Percentiles rank a stretch among this genome's conserved stretches.
Conservation (phyloP, 2,888 invertebrate species). For the Agonopterix alstromeriana region DNA sequence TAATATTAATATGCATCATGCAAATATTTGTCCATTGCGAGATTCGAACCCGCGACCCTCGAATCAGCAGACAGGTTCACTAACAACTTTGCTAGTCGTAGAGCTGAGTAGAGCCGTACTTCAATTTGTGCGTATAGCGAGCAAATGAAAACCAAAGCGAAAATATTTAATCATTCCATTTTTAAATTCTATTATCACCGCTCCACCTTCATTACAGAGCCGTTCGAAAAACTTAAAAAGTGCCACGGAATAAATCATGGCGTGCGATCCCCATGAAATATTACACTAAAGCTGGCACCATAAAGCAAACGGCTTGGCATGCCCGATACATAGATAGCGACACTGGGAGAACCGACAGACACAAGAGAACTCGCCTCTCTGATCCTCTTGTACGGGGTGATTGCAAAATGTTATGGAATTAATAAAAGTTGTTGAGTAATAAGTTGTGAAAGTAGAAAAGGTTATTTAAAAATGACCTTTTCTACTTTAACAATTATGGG, state of each 20-base stretch:
- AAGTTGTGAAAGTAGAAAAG: too few species aligned
- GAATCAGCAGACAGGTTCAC: too few species aligned
- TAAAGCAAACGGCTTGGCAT: conserved; percentile 74
- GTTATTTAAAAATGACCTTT: too few species aligned
- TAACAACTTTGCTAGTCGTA: too few species aligned
- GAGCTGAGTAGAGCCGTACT: too few species aligned
- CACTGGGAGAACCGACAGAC: conserved; percentile 68
- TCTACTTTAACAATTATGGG: too few species aligned
- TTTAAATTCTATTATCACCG: conserved; percentile 54
- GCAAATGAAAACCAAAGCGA: background rate
- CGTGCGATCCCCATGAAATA: conserved; percentile 75
- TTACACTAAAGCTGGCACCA: conserved; percentile 73
- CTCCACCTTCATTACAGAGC: conserved; percentile 64
- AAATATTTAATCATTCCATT: conserved; percentile 6
- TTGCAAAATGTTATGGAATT: background rate
- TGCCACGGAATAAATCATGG: conserved; percentile 71
- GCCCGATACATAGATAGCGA: conserved; percentile 75
- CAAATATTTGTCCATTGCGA: too few species aligned
- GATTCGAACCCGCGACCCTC: too few species aligned
- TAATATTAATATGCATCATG: too few species aligned
- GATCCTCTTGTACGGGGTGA: conserved; percentile 48
- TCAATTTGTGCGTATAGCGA: too few species aligned
- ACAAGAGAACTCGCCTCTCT: conserved; percentile 61
- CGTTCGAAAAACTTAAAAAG: conserved; percentile 67
- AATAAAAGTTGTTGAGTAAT: too few species aligned